A percentile compares a stretch with the other conserved stretches of the same genome.
phyloP scores from a whole-genome alignment of 2,888 invertebrate species.

The Calameuta filiformis region DNA sequence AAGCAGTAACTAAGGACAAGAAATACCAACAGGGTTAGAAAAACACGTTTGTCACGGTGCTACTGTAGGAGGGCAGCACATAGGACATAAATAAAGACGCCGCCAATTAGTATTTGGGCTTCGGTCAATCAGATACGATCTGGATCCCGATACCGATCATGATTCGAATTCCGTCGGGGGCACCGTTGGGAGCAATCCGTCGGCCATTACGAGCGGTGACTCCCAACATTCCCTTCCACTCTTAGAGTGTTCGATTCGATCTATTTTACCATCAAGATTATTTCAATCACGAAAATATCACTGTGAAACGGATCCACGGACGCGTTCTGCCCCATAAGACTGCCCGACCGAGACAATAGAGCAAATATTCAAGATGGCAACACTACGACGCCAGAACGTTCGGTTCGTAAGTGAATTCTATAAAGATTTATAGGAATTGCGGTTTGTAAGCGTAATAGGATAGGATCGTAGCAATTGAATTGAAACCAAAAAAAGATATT shows the following conservation, averaged over 20 bases:
- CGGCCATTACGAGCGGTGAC: constrained; percentile 21
- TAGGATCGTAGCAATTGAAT: neutral
- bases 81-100: constrained; percentile 41
- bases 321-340: neutral
- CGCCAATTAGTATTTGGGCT: constrained; percentile 39
- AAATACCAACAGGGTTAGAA: constrained; percentile 3
- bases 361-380: too few relatives aligned
- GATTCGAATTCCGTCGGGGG: neutral
- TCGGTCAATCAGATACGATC: constrained; percentile 16
- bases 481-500: neutral
- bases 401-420: neutral
- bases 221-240: constrained; percentile 19
- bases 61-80: constrained; percentile 36
- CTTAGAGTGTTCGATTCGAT: neutral
- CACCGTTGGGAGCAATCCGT: constrained; percentile 7
- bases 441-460: neutral
- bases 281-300: neutral
- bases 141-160: neutral
- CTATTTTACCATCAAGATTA: neutral
- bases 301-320: neutral
- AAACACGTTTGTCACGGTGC: constrained; percentile 14
- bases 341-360: neutral
- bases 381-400: neutral
- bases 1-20: constrained; percentile 6
- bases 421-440: neutral